A percentile compares a stretch with the other conserved stretches of the same genome.
Evolutionary conservation across 92 coral and sea anemone genomes (phyloP).

Genomic region (Zoanthus sansibaricus): DNA sequence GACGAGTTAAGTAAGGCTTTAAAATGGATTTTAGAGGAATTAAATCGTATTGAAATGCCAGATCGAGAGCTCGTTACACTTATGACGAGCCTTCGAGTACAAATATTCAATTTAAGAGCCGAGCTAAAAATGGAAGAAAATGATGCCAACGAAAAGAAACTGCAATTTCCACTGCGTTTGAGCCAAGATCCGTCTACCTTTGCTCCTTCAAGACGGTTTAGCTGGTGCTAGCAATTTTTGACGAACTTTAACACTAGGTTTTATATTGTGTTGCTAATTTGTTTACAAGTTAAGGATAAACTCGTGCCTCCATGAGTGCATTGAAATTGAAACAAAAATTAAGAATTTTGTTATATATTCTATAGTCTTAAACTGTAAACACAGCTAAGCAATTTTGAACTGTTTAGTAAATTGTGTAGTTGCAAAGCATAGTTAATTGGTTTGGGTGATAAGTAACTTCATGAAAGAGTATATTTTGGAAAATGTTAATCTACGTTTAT

Average conservation of each 20-base stretch:
- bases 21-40: slow-evolving; percentile 86
- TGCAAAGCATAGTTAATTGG: neutral
- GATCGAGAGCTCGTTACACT: slow-evolving; percentile 84
- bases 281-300: neutral
- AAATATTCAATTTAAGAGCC: slow-evolving; percentile 77
- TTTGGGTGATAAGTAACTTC: neutral
- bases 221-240: slow-evolving; percentile 72
- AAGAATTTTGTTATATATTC: neutral
- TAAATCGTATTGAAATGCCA: slow-evolving; percentile 83
- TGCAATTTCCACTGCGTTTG: slow-evolving; percentile 38
- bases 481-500: neutral
- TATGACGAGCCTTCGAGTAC: slow-evolving; percentile 85
- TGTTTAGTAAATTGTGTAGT: neutral
- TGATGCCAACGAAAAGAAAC: slow-evolving; percentile 23
- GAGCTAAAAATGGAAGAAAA: slow-evolving; percentile 82
- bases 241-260: too few relatives aligned
- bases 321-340: neutral
- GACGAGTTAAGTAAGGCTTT: slow-evolving; percentile 86
- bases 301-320: neutral
- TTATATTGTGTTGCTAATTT: neutral
- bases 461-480: neutral
- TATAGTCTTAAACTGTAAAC: neutral
- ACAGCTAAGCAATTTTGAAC: neutral
- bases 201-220: slow-evolving; percentile 64
- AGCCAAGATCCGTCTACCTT: slow-evolving; percentile 31